phyloP scores from a whole-genome alignment of 1,140 invertebrate species.

The Drosophila nigrodunni region DNA sequence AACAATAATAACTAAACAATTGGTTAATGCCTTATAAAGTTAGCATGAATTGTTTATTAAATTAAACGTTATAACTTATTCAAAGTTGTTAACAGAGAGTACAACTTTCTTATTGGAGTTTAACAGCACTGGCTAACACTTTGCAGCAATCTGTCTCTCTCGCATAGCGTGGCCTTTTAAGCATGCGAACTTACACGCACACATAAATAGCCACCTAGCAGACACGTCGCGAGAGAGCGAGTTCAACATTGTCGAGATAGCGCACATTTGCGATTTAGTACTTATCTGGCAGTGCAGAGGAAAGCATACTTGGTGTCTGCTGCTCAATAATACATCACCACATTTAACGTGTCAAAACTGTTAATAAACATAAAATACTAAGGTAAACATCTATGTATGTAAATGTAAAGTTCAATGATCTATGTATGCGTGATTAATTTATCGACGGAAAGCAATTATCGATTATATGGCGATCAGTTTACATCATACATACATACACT shows the following conservation, averaged over 20 bases:
- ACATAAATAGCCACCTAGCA: not conserved
- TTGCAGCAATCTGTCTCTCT: conserved; percentile 20
- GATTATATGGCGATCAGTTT: not conserved
- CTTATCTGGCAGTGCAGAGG: conserved; percentile 5
- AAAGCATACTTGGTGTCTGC: not conserved
- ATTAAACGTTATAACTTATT: too few relatives aligned
- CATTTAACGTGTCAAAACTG: not conserved
- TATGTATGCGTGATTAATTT: not conserved
- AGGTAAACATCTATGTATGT: not conserved
- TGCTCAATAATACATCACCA: not conserved
- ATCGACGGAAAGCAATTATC: not conserved
- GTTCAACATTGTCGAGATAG: not conserved
- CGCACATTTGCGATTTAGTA: conserved; percentile 17
- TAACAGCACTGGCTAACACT: conserved; percentile 17
- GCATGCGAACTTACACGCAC: not conserved
- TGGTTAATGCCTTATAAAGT: too few relatives aligned
- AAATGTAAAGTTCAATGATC: not conserved
- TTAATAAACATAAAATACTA: not conserved
- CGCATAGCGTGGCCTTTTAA: not conserved
- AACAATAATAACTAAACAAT: too few relatives aligned
- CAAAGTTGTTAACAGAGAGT: not conserved
- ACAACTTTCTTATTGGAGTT: conserved; percentile 16
- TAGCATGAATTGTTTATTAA: too few relatives aligned
- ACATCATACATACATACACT: not conserved
- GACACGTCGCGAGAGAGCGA: conserved; percentile 18